Evolutionary conservation across 2,888 invertebrate genomes (phyloP).

Genomic region (Phyto melanocephala): DNA sequence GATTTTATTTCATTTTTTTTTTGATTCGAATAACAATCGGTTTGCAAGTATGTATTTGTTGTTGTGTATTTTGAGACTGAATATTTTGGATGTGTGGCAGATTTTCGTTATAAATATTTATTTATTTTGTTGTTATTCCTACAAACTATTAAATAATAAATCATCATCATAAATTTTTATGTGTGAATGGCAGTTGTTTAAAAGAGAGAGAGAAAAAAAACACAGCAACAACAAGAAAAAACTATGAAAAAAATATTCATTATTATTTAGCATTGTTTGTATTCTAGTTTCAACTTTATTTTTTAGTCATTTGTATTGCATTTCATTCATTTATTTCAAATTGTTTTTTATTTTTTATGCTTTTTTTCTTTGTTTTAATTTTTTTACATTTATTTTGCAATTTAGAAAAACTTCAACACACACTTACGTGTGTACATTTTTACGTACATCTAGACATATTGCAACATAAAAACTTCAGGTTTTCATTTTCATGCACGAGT

Average conservation of each 20-base stretch:
- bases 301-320: constrained; percentile 17
- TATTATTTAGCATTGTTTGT: constrained; percentile 45
- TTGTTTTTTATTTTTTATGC: constrained; percentile 32
- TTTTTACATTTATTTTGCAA: neutral
- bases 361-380: neutral
- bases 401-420: neutral
- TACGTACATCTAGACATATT: neutral
- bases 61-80: neutral
- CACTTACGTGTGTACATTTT: too few relatives aligned
- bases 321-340: constrained; percentile 32
- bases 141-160: constrained; percentile 62
- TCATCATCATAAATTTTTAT: constrained; percentile 64
- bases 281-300: constrained; percentile 1
- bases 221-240: too few relatives aligned
- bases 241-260: too few relatives aligned
- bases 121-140: constrained; percentile 13
- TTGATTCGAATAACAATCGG: constrained; percentile 39
- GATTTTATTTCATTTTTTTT: constrained; percentile 2
- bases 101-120: constrained; percentile 37
- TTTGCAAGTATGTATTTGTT: neutral
- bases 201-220: neutral
- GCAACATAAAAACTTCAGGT: constrained; percentile 26
- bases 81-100: constrained; percentile 28
- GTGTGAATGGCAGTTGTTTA: constrained; percentile 61
- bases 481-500: constrained; percentile 26